Conservation (phyloP, 2,888 invertebrate genomes). For the Agrochola litura region DNA sequence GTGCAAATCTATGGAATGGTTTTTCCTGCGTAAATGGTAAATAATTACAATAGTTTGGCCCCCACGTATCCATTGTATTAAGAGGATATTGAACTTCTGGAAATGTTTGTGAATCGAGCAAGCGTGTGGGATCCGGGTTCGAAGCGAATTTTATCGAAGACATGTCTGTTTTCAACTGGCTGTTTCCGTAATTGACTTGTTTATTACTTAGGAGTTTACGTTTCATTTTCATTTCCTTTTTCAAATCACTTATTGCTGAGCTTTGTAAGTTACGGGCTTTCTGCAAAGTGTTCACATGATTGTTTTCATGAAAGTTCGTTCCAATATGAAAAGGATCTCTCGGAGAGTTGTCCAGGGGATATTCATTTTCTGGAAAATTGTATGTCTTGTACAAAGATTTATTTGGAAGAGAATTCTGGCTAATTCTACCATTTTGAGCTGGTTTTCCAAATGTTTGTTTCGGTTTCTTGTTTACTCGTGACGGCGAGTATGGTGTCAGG, state of each 20-base stretch:
- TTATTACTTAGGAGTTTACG: constrained; percentile 59
- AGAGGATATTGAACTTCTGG: constrained; percentile 84
- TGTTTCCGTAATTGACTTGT: constrained; percentile 34
- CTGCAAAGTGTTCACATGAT: constrained; percentile 1
- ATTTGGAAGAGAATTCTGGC: constrained; percentile 19
- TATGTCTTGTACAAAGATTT: constrained; percentile 61
- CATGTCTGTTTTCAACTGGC: constrained; percentile 28
- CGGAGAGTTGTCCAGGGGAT: constrained; percentile 62
- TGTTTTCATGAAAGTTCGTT: constrained; percentile 34
- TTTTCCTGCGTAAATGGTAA: constrained; percentile 55
- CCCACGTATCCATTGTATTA: constrained; percentile 78
- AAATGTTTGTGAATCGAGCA: constrained; percentile 70
- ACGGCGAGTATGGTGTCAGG: constrained; percentile 2
- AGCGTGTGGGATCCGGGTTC: constrained; percentile 51
- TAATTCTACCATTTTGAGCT: constrained; percentile 28
- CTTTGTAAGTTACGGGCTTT: constrained; percentile 16
- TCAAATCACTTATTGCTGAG: constrained; percentile 60
- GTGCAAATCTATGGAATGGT: constrained; percentile 31
- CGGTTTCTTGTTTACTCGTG: constrained; percentile 24
- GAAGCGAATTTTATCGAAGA: constrained; percentile 1
- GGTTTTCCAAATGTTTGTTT: constrained; percentile 34
- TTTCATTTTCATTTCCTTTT: constrained; percentile 68
- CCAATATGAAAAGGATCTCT: constrained; percentile 43
- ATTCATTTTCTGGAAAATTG: constrained; percentile 79
- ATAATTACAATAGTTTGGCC: constrained; percentile 76